Conservation (phyloP, 2,888 invertebrate species). For the Seladonia tumulorum region DNA sequence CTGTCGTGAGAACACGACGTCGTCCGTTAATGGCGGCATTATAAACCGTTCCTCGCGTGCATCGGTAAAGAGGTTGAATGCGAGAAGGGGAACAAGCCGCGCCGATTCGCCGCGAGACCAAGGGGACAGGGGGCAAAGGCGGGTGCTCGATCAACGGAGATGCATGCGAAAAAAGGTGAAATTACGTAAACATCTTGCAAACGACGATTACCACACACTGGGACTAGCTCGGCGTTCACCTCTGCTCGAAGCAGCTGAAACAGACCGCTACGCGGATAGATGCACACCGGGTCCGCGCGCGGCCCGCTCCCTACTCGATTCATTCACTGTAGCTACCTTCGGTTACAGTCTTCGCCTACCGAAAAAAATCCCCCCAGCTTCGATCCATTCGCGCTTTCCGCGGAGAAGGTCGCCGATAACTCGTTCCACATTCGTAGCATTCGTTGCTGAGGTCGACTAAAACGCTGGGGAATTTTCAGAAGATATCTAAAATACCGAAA, state of each 20-base stretch:
- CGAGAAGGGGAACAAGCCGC: constrained; percentile 32
- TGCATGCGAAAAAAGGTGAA: constrained; percentile 76
- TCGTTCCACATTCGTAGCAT: background rate
- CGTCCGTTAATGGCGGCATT: constrained; percentile 66
- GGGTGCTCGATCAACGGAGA: constrained; percentile 69
- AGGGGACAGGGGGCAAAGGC: constrained; percentile 18
- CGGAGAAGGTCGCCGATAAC: background rate
- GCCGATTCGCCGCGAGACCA: background rate
- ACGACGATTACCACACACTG: constrained; percentile 79
- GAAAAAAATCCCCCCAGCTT: background rate
- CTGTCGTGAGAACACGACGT: constrained; percentile 57
- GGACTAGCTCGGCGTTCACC: constrained; percentile 71
- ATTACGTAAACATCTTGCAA: constrained; percentile 82
- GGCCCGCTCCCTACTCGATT: background rate
- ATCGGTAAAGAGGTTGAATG: constrained; percentile 62
- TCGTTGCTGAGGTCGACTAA: background rate
- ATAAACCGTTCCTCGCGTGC: constrained; percentile 71
- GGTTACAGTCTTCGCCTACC: background rate
- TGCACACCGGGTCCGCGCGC: background rate
- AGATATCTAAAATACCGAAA: no score
- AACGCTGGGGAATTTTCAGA: background rate
- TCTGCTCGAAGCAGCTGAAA: constrained; percentile 61
- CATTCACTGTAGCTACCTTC: background rate
- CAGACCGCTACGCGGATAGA: constrained; percentile 46
- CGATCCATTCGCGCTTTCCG: background rate